Evolutionary conservation across 1,140 invertebrate genomes (phyloP).

Genomic region (Daktulosphaira vitifoliae): DNA sequence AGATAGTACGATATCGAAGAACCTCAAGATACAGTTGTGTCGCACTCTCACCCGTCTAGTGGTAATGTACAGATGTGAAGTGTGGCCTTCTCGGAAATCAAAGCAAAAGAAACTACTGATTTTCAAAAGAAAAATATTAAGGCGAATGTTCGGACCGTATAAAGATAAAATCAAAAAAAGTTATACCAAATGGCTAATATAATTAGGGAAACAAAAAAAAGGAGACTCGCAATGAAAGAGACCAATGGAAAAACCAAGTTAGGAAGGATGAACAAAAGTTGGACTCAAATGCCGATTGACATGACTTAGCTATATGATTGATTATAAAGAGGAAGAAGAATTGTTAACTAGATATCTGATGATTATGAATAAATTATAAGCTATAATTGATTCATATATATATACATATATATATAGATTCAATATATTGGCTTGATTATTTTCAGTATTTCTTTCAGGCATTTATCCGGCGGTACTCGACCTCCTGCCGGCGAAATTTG

Average conservation of each 20-base stretch:
- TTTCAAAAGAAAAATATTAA: slow-evolving; percentile 23
- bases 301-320: too few relatives aligned
- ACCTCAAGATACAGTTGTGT: slow-evolving; percentile 19
- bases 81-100: slow-evolving; percentile 10
- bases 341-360: too few relatives aligned
- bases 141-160: slow-evolving; percentile 18
- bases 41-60: slow-evolving; percentile 7
- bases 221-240: background rate
- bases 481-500: too few relatives aligned
- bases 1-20: slow-evolving; percentile 8
- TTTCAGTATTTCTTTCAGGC: too few relatives aligned
- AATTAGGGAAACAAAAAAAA: slow-evolving; percentile 5
- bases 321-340: too few relatives aligned
- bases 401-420: too few relatives aligned
- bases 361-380: too few relatives aligned
- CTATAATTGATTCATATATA: too few relatives aligned
- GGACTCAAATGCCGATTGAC: too few relatives aligned
- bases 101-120: slow-evolving; percentile 14
- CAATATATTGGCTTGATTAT: too few relatives aligned
- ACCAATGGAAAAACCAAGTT: background rate
- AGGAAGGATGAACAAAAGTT: background rate
- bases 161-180: background rate
- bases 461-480: too few relatives aligned
- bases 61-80: slow-evolving; percentile 11
- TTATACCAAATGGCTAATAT: slow-evolving; percentile 1